Percentiles rank a stretch among this genome's conserved stretches.
phyloP scores from a whole-genome alignment of 1,140 invertebrate species.

The Magallana gigas region DNA sequence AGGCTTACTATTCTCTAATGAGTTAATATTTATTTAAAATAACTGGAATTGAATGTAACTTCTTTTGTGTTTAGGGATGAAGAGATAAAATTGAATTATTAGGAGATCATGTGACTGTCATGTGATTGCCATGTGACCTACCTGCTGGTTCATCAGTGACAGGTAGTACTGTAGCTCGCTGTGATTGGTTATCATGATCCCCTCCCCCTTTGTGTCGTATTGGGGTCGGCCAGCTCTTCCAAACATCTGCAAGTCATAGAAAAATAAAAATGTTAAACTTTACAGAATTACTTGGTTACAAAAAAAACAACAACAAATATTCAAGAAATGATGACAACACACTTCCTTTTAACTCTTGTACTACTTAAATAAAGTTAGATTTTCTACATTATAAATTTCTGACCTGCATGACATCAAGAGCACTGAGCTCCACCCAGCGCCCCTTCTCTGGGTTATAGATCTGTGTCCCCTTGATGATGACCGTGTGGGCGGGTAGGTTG shows the following conservation, averaged over 20 bases:
- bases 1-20: no score
- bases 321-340: no score
- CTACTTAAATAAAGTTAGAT: background rate
- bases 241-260: conserved; percentile 86
- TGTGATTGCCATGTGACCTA: conserved; percentile 82
- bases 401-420: conserved; percentile 95
- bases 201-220: conserved; percentile 99
- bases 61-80: no score
- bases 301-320: no score
- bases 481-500: conserved; percentile 99
- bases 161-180: conserved; percentile 99
- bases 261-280: no score
- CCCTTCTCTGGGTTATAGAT: conserved; percentile 99
- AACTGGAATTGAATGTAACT: no score
- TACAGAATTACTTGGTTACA: no score
- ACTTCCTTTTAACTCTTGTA: no score
- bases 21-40: no score
- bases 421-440: conserved; percentile 97
- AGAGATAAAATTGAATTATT: no score
- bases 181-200: conserved; percentile 99
- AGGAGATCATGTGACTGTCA: background rate
- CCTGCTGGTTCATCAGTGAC: conserved; percentile 97
- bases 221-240: conserved; percentile 98
- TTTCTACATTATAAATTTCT: background rate
- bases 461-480: conserved; percentile 99